phyloP scores from a whole-genome alignment of 2,797 vertebrate genomes.

The Eulemur albifrons region DNA sequence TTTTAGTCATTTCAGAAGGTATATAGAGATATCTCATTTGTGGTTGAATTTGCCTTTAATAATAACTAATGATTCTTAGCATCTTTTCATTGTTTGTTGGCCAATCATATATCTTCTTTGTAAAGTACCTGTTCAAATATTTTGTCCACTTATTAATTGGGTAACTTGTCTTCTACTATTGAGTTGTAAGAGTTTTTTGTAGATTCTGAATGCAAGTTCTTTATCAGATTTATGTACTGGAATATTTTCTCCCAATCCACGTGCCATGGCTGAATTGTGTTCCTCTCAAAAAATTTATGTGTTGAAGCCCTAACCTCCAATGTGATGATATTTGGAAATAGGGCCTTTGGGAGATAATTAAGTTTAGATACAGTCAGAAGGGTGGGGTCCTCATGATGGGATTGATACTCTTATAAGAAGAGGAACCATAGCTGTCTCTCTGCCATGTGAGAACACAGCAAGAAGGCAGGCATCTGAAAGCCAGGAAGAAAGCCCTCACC shows the following conservation, averaged over 20 bases:
- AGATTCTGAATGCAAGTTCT: not conserved
- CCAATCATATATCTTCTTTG: not conserved
- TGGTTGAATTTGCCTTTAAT: not conserved
- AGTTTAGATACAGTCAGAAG: not conserved
- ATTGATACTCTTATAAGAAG: not conserved
- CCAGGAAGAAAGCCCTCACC: not conserved
- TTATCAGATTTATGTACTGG: not conserved
- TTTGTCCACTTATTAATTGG: not conserved
- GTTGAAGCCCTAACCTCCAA: not conserved
- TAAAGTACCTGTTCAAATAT: not conserved
- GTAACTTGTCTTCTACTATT: slow-evolving; percentile 4
- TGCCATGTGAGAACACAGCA: not conserved
- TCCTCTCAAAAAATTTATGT: not conserved
- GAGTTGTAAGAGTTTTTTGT: not conserved
- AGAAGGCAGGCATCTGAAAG: not conserved
- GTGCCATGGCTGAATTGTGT: not conserved
- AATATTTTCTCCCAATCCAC: not conserved
- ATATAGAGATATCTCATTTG: not conserved
- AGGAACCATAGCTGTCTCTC: not conserved
- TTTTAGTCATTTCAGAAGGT: not conserved
- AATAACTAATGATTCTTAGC: not conserved
- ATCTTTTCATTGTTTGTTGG: not conserved
- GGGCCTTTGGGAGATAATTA: not conserved
- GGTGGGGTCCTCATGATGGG: not conserved
- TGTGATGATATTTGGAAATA: not conserved